phyloP scores from a whole-genome alignment of 2,113 vertebrate species.

The Ciconia boyciana region DNA sequence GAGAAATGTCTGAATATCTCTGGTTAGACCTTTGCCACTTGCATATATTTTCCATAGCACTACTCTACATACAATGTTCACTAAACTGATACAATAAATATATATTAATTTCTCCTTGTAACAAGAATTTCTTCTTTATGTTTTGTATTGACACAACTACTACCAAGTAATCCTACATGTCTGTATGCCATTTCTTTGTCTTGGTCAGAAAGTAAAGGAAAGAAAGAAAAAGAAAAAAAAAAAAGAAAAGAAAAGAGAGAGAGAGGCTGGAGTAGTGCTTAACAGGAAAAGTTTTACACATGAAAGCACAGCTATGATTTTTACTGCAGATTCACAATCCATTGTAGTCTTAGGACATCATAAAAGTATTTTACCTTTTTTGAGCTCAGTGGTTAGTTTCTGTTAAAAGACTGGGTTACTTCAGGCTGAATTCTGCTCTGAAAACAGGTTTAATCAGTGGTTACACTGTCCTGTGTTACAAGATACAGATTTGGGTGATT shows the following conservation, averaged over 20 bases:
- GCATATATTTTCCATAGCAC: not conserved
- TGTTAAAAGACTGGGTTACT: conserved; percentile 6
- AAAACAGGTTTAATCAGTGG: conserved; percentile 13
- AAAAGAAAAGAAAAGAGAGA: not conserved
- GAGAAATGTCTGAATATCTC: not conserved
- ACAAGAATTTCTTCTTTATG: not conserved
- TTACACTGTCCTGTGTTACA: not conserved
- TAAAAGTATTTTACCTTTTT: not conserved
- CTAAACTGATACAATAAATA: not conserved
- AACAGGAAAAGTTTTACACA: conserved; percentile 13
- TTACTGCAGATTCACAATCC: not conserved
- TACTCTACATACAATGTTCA: not conserved
- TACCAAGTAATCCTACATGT: not conserved
- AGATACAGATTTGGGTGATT: conserved; percentile 7
- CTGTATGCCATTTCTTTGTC: not conserved
- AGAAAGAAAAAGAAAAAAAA: not conserved
- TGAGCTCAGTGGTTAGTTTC: conserved; percentile 14
- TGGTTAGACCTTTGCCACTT: not conserved
- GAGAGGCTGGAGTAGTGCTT: not conserved
- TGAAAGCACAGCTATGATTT: conserved; percentile 36
- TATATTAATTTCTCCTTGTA: not conserved
- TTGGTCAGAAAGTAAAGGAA: not conserved
- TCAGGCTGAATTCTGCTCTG: not conserved
- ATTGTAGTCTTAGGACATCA: conserved; percentile 7
- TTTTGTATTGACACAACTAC: not conserved